phyloP scores from a whole-genome alignment of 2,888 invertebrate genomes.

The Silvanus unidentatus region DNA sequence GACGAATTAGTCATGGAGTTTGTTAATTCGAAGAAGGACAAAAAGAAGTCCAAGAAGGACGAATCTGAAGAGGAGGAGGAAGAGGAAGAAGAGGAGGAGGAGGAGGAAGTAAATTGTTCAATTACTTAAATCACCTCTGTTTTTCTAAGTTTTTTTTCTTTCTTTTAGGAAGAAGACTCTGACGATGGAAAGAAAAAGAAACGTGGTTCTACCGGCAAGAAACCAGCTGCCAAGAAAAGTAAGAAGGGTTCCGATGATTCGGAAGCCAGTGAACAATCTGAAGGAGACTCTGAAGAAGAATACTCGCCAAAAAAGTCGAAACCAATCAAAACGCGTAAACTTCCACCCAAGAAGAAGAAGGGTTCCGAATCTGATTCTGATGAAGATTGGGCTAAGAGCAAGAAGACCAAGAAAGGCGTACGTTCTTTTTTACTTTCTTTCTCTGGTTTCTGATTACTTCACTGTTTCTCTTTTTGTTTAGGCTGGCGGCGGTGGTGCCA shows the following conservation, averaged over 20 bases:
- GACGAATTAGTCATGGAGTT: conserved; percentile 82
- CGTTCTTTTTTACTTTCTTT: conserved; percentile 6
- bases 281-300: conserved; percentile 55
- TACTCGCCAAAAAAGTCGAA: conserved; percentile 56
- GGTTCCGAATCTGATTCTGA: conserved; percentile 64
- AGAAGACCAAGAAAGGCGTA: conserved; percentile 48
- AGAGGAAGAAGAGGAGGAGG: conserved; percentile 49
- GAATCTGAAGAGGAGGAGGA: conserved; percentile 49
- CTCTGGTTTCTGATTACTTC: no score
- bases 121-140: conserved; percentile 4
- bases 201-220: conserved; percentile 50
- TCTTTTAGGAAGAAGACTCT: conserved; percentile 44
- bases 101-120: conserved; percentile 35
- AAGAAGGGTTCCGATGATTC: conserved; percentile 51
- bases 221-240: conserved; percentile 46
- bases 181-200: conserved; percentile 54
- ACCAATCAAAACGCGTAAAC: conserved; percentile 51
- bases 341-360: conserved; percentile 55
- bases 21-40: conserved; percentile 47
- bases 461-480: conserved; percentile 6
- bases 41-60: conserved; percentile 45
- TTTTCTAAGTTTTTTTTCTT: no score
- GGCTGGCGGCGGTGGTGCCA: conserved; percentile 33
- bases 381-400: conserved; percentile 62
- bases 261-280: conserved; percentile 47